phyloP scores from a whole-genome alignment of 2,888 invertebrate species.

The Phalera bucephala region DNA sequence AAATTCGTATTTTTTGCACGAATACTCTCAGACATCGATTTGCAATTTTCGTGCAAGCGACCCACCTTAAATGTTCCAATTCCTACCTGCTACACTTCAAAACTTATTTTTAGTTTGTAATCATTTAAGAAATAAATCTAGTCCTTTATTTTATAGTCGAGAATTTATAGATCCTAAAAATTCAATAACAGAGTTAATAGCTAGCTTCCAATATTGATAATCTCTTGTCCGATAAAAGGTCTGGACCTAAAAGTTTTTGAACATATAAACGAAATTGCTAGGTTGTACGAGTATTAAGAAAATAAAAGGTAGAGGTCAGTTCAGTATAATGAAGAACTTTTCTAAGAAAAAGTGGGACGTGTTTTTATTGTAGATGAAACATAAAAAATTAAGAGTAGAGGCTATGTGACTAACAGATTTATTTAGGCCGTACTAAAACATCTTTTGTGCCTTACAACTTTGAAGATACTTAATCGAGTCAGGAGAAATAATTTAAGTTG shows the following conservation, averaged over 20 bases:
- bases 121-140: not conserved
- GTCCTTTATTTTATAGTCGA: not conserved
- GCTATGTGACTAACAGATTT: too few species aligned
- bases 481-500: too few species aligned
- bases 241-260: not conserved
- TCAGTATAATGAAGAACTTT: too few species aligned
- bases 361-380: too few species aligned
- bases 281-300: not conserved
- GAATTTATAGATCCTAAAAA: not conserved
- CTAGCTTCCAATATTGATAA: not conserved
- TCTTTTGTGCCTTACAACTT: too few species aligned
- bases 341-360: too few species aligned
- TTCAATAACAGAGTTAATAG: not conserved
- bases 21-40: slow-evolving; percentile 52
- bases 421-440: too few species aligned
- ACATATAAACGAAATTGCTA: not conserved
- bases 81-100: too few species aligned
- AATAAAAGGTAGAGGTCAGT: not conserved
- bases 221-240: not conserved
- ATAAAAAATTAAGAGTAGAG: too few species aligned
- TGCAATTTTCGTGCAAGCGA: slow-evolving; percentile 57
- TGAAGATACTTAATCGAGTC: too few species aligned
- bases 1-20: slow-evolving; percentile 61
- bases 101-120: too few species aligned
- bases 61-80: slow-evolving; percentile 17